Evolutionary conservation across 2,888 invertebrate genomes (phyloP).

Genomic region (Nycteola revayana): DNA sequence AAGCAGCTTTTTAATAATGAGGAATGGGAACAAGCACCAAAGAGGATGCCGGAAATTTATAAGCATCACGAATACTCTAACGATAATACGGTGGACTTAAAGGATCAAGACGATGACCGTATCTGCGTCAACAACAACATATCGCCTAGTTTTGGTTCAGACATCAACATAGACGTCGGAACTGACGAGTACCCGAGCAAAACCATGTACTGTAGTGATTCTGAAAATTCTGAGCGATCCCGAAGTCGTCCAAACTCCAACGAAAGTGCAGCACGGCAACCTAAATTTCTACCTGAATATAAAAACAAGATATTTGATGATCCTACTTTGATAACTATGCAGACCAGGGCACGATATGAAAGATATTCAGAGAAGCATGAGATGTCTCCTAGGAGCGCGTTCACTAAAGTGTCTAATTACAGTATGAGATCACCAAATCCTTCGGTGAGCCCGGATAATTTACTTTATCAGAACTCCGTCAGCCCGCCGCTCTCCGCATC

Average conservation of each 20-base stretch:
- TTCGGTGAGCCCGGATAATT: slow-evolving; percentile 88
- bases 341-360: slow-evolving; percentile 77
- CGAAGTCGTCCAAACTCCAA: slow-evolving; percentile 78
- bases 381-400: slow-evolving; percentile 88
- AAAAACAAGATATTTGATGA: slow-evolving; percentile 84
- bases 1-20: slow-evolving; percentile 74
- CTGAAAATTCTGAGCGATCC: slow-evolving; percentile 74
- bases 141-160: slow-evolving; percentile 74
- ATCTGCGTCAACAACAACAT: slow-evolving; percentile 69
- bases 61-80: slow-evolving; percentile 69
- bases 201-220: slow-evolving; percentile 74
- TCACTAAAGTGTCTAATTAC: slow-evolving; percentile 88
- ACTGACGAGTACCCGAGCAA: slow-evolving; percentile 77
- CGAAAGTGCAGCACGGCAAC: slow-evolving; percentile 77
- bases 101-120: slow-evolving; percentile 70
- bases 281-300: slow-evolving; percentile 76
- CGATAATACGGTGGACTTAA: slow-evolving; percentile 59
- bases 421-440: slow-evolving; percentile 84
- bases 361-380: slow-evolving; percentile 72
- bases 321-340: slow-evolving; percentile 77
- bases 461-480: slow-evolving; percentile 89
- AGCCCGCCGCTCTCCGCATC: slow-evolving; percentile 85
- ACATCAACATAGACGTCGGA: slow-evolving; percentile 76
- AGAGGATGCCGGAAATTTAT: slow-evolving; percentile 65
- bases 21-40: slow-evolving; percentile 72